Base-by-base conservation (phyloP, 2,888 invertebrate genomes). In the Tholera decimalis region DNA sequence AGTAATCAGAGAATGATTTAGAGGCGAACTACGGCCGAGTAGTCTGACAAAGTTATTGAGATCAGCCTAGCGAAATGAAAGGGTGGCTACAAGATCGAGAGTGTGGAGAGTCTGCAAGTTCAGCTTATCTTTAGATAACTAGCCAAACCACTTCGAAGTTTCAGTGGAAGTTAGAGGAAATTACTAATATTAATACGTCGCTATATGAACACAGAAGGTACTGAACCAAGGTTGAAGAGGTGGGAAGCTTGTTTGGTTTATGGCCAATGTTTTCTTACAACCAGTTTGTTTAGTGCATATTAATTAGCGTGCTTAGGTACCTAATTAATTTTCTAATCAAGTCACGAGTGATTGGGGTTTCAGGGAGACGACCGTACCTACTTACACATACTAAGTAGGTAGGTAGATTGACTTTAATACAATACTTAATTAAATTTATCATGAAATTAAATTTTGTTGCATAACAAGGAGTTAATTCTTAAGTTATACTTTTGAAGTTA, bases 41-140 rank as follows among this genome's bases (percentile, higher is more conserved):
- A 77, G 69, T 70, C 74, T 57, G 61, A 57, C 76, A 58, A 86
- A 87, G 77, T 87, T 87, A 66, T 65, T 57, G 56, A 63, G 75
- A 77, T 73, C 74, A 69, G 69, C 18, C 70, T 66, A 61, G 73
- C 73, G 78, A 80, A 84, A 86, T 85, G 81, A 78, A 72, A 73
- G 80, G 62, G 66, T 58, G 37, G 47, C 62, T 46, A 33, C 49
- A 47, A 67, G 24, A 35, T 44, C 37, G 60, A 28, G 39, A 56
- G 26, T 28, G n/a, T n/a, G n/a, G n/a, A n/a, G 61, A 78, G 58
- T 63, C 60, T 59, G 35, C 30, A 62, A 77, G 59, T 70, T 77
- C 49, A 44, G 30, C 30, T 24, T 49, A 54, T 54, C 53, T 53
- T 61, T 53, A 62, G 62, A 50, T 72, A 72, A 77, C 73, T 66